Base-by-base conservation (phyloP, 2,888 invertebrate genomes). In the Gryllus longicercus region DNA sequence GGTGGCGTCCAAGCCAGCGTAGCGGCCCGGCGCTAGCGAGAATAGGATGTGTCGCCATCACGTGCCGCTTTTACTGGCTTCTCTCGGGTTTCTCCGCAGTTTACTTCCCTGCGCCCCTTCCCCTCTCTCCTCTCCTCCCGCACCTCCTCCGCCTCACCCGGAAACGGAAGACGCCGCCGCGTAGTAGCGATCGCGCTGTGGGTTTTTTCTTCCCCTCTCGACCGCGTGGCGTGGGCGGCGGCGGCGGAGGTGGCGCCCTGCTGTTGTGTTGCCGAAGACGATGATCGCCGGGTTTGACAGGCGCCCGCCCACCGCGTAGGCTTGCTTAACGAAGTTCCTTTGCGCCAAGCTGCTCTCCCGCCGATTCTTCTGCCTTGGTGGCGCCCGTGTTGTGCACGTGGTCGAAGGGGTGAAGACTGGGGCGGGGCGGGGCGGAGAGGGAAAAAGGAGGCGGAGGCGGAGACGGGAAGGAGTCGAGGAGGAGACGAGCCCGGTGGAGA, bases 11-110 rank as follows among this genome's bases (percentile, higher is more conserved):
- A 63, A 18, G 63, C 63, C 16, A 63, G 63, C 63, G 63, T 63
- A 63, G 63, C 63, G 63, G n/a, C 63, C 63, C 63, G 63, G n/a
- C 63, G n/a, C 63, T n/a, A n/a, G 16, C 14, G 63, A 63, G 63
- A 63, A 63, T 63, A n/a, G 63, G n/a, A 63, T 63, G 63, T 63
- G 63, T 63, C 63, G 63, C 63, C n/a, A 63, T 63, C 63, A 63
- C 63, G 63, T 63, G 63, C 63, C n/a, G 63, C 63, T 63, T 63
- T 63, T 63, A 63, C 63, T 63, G 63, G 63, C 63, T 14, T 63
- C 63, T 63, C 63, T 63, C 63, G n/a, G n/a, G n/a, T 18, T 38
- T 63, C 63, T 14, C n/a, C 63, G 14, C 63, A 18, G 63, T 63
- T 63, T 63, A 63, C 63, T 38, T 38, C 8, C 38, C 38, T 38